Evolutionary conservation across 2,888 invertebrate genomes (phyloP), one percentile per base, ranked within the genome.

Genomic region (Apeira syringaria): DNA sequence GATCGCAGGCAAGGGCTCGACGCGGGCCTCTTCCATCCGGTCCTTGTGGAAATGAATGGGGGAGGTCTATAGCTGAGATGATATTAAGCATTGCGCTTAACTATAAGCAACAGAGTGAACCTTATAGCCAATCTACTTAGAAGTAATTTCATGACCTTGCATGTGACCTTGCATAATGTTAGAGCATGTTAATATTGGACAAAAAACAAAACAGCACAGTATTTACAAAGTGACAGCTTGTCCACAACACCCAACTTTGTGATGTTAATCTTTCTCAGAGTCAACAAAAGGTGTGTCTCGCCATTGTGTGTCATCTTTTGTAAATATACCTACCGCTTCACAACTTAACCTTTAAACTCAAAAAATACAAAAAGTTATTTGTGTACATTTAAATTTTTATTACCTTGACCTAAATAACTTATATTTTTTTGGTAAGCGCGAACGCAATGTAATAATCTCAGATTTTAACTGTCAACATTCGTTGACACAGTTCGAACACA

Each of bases 361-460:
- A 36, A 37, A 30, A 45, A 43, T 22, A 28, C 6, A 22, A 30
- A 5, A 20, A 25, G 13, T 1, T 5, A 25, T 18, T 22, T 2
- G 5, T 20, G 20, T 20, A 36, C 27, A 13, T 34, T 29, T 25
- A 22, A 37, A 25, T 28, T 41, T 36, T 40, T 36, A 44, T 45
- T 41, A 29, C 41, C 40, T 47, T 45, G 45, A 27, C 41, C 37
- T 38, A 47, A 42, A 41, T 47, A 39, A 39, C 13, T 47, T 33
- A 34, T 15, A 26, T 30, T 9, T 30, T 9, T 37, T 42, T 38
- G 38, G 32, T 36, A 20, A 35, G 27, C 22, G 5, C 33, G 6
- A 25, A 13, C 31, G 4, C 38, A 13, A 34, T 15, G 6, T 13
- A 8, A 22, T 41, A 34, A 32, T 42, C 24, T 47, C 12, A 9